phyloP scores from a whole-genome alignment of 2,113 vertebrate species.

The Aythya baeri region DNA sequence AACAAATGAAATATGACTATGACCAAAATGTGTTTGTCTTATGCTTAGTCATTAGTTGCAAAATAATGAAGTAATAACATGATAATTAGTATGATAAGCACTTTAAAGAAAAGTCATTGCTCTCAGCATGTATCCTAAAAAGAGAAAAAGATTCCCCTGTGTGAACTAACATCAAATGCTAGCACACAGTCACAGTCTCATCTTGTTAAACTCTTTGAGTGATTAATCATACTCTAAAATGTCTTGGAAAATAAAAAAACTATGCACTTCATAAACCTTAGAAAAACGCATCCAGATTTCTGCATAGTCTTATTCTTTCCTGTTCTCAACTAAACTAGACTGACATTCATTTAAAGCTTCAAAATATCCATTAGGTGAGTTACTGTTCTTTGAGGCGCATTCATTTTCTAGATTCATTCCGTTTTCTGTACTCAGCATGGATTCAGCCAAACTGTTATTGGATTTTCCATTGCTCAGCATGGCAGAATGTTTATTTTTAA shows the following conservation, averaged over 20 bases:
- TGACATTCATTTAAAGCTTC: neutral
- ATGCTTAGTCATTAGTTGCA: neutral
- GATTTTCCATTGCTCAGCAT: slow-evolving; percentile 66
- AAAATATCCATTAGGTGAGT: slow-evolving; percentile 13
- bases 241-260: neutral
- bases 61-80: neutral
- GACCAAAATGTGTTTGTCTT: neutral
- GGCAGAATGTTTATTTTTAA: slow-evolving; percentile 43
- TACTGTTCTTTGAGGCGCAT: neutral
- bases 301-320: neutral
- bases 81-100: neutral
- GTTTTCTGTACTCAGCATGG: slow-evolving; percentile 61
- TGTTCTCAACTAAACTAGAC: neutral
- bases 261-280: neutral
- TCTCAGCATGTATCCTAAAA: neutral
- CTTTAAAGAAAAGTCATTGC: neutral
- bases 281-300: neutral
- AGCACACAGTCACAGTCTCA: neutral
- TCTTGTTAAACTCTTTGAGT: neutral
- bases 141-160: neutral
- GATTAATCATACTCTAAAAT: neutral
- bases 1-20: neutral
- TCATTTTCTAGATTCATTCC: slow-evolving; percentile 43
- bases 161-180: neutral
- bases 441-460: slow-evolving; percentile 52